phyloP scores from a whole-genome alignment of 2,797 vertebrate species.

The Paguma larvata region DNA sequence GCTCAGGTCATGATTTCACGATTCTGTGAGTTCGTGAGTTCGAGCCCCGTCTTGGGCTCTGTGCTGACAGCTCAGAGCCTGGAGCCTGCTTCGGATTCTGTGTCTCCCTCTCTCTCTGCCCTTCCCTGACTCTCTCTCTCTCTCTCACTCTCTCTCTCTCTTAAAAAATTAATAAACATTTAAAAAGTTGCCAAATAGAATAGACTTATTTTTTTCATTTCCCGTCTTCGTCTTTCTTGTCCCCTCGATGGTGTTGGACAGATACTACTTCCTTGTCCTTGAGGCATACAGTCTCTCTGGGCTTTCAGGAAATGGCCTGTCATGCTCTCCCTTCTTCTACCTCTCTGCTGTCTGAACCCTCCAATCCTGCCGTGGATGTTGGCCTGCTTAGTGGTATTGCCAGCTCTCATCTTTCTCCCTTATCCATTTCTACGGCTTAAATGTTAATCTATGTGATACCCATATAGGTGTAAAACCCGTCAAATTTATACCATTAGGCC shows the following conservation, averaged over 20 bases:
- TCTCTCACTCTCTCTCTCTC: no score
- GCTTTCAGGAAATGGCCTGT: rapidly evolving
- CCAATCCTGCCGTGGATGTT: not conserved
- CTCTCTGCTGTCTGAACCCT: not conserved
- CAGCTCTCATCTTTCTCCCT: not conserved
- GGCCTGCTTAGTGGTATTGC: not conserved
- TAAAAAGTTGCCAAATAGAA: no score
- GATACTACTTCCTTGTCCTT: not conserved
- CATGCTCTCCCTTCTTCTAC: not conserved
- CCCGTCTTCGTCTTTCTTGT: not conserved
- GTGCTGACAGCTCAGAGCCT: no score
- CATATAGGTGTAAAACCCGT: not conserved
- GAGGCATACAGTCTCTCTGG: not conserved
- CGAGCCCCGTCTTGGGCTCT: no score
- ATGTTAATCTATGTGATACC: not conserved
- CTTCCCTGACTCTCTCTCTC: no score
- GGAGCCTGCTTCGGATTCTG: no score
- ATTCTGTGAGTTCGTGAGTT: no score
- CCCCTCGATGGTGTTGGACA: not conserved
- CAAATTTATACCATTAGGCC: not conserved
- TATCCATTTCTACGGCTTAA: not conserved
- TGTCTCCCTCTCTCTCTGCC: no score
- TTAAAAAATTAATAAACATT: no score
- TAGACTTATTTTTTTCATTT: not conserved
- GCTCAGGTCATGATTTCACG: not conserved